Evolutionary conservation across 2,888 invertebrate genomes (phyloP), one percentile per base, ranked within the genome.

Genomic region (Ophonus ardosiacus): DNA sequence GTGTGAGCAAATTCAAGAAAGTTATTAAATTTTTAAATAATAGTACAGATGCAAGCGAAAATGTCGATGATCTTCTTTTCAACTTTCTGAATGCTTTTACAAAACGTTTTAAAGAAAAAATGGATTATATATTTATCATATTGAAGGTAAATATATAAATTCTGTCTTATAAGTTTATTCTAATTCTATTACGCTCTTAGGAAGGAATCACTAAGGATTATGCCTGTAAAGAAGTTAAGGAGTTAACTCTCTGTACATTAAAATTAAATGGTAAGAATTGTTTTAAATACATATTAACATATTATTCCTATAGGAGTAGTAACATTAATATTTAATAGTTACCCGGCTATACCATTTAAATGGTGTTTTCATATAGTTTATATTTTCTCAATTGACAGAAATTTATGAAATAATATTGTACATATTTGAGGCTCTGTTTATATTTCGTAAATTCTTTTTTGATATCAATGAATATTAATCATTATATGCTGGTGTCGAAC

Each of bases 11-110:
- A 57, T 57, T 57, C 57, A 57, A 57, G 15, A 57, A 57, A 57
- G 57, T 51, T 8, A 51, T 51, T 51, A n/a, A 51, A 57, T 57
- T 57, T 57, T 57, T 15, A 57, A 57, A 57, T 57, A 57, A 57
- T 57, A 15, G 0, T 13, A 2, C 1, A n/a, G 57, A 57, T 15
- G 2, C 15, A n/a, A n/a, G 1, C 17, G 57, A 57, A 57, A 57
- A 57, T 17, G n/a, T 17, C 8, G 6, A 57, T 57, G 15, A 57
- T 13, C 57, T 6, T 1, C 57, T 57, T 57, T 57, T 57, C 7
- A 57, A 6, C 7, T 57, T 57, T 57, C 17, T 57, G 57, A 57
- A 57, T 7, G 57, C 57, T 10, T 1, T 57, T n/a, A 57, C 21
- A 21, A 21, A 21, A 21, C 21, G 3, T 21, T 2, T 21, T 21